Evolutionary conservation across 2,113 vertebrate genomes (phyloP).

Genomic region (Heterotis niloticus): DNA sequence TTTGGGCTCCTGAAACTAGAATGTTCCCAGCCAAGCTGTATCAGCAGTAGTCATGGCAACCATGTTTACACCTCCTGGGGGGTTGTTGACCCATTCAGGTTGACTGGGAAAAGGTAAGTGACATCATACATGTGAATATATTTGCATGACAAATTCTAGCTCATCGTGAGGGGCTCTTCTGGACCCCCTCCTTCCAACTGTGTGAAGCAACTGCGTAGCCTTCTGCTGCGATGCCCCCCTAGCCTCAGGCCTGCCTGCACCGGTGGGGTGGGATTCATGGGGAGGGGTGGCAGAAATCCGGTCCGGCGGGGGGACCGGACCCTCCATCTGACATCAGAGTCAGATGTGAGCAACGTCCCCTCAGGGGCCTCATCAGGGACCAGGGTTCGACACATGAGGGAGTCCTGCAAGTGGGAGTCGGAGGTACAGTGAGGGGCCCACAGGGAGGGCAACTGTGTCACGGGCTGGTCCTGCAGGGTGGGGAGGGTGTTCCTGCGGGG

Average conservation of each 20-base stretch:
- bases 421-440: constrained; percentile 28
- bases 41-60: not conserved
- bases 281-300: constrained; percentile 40
- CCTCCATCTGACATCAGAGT: constrained; percentile 13
- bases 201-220: constrained; percentile 36
- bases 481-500: constrained; percentile 42
- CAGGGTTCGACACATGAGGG: not conserved
- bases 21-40: not conserved
- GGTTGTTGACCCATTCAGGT: not conserved
- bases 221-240: constrained; percentile 8
- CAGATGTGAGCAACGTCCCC: not conserved
- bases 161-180: constrained; percentile 17
- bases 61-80: too few relatives aligned
- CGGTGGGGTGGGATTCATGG: not conserved
- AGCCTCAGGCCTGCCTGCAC: constrained; percentile 22
- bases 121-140: not conserved
- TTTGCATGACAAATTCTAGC: not conserved
- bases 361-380: constrained; percentile 14
- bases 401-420: constrained; percentile 33
- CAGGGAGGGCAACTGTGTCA: constrained; percentile 39
- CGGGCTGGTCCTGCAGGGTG: constrained; percentile 20
- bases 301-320: not conserved
- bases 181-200: constrained; percentile 43
- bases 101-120: not conserved
- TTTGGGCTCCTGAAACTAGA: not conserved